phyloP scores from a whole-genome alignment of 2,113 vertebrate species.

The Misgurnus mizolepis region DNA sequence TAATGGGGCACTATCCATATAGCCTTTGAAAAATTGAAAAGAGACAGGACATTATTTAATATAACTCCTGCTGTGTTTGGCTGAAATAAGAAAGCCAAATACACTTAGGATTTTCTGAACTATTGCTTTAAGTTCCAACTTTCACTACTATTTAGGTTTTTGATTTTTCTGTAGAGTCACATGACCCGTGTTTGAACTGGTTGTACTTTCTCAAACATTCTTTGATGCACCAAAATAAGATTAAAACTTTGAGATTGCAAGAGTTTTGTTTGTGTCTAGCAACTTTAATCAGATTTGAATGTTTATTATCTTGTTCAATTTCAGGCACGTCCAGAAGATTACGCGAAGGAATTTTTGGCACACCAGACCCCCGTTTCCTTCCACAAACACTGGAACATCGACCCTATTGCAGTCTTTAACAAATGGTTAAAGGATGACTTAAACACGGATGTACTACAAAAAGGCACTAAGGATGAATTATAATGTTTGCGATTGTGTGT shows the following conservation, averaged over 20 bases:
- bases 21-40: too few species aligned
- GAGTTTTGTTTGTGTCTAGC: neutral
- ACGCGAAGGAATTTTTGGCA: constrained; percentile 85
- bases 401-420: constrained; percentile 88
- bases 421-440: constrained; percentile 82
- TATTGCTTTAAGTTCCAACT: too few species aligned
- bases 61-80: too few species aligned
- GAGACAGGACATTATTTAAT: too few species aligned
- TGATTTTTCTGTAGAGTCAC: too few species aligned
- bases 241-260: neutral
- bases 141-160: too few species aligned
- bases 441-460: constrained; percentile 52
- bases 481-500: constrained; percentile 62
- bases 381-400: constrained; percentile 98
- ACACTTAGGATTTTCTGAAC: too few species aligned
- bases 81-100: too few species aligned
- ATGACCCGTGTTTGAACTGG: too few species aligned
- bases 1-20: too few species aligned
- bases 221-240: neutral
- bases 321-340: constrained; percentile 93
- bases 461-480: constrained; percentile 79
- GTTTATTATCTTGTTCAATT: constrained; percentile 44
- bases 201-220: neutral
- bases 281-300: neutral
- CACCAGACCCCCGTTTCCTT: constrained; percentile 97